Conservation (phyloP, 2,113 vertebrate species). For the Rhodinocichla rosea region DNA sequence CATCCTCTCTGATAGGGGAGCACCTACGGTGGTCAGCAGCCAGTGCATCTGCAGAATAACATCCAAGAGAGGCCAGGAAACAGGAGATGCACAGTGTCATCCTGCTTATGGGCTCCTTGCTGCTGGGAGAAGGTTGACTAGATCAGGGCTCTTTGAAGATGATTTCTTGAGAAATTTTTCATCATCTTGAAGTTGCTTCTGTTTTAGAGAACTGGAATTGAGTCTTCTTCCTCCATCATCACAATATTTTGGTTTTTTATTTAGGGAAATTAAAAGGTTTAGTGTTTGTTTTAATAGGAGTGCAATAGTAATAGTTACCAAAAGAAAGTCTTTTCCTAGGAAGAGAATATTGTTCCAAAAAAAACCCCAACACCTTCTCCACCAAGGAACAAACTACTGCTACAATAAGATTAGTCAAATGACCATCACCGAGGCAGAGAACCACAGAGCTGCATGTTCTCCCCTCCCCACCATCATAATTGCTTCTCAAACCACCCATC, state of each 20-base stretch:
- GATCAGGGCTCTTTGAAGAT: neutral
- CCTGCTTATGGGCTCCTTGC: neutral
- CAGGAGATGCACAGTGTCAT: neutral
- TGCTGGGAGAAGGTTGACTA: neutral
- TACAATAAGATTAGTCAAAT: neutral
- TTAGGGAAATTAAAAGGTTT: neutral
- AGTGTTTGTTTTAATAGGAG: neutral
- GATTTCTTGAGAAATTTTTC: neutral
- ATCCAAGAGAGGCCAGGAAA: neutral
- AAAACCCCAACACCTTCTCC: neutral
- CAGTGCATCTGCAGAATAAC: neutral
- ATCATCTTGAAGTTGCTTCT: neutral
- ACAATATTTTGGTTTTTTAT: neutral
- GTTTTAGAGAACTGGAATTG: neutral
- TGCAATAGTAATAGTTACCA: neutral
- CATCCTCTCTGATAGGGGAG: neutral
- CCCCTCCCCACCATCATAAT: neutral
- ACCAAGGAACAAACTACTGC: neutral
- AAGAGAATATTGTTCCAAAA: neutral
- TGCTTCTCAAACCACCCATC: neutral
- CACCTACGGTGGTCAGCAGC: neutral
- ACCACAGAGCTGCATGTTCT: neutral
- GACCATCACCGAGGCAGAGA: fast-evolving
- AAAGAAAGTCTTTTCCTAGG: neutral
- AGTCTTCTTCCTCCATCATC: neutral